Conservation (phyloP, 2,113 vertebrate genomes). For the Bos indicus region DNA sequence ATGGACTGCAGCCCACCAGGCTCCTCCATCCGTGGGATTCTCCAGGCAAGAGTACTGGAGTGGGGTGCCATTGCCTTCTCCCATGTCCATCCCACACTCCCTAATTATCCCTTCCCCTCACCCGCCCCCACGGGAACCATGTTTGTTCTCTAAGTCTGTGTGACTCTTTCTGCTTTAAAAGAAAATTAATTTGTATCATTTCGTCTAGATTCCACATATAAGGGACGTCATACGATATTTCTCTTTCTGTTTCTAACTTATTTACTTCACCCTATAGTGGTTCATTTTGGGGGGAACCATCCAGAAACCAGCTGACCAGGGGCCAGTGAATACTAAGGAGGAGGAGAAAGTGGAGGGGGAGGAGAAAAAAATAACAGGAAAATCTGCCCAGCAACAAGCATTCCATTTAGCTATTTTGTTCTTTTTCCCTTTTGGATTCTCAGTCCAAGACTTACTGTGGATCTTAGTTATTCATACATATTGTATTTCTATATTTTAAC, state of each 20-base stretch:
- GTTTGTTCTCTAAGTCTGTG: background rate
- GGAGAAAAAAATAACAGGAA: fast-evolving
- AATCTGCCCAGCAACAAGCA: background rate
- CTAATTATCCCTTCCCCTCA: background rate
- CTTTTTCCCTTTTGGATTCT: background rate
- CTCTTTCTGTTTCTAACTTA: background rate
- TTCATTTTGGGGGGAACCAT: background rate
- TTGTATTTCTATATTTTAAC: background rate
- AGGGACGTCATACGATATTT: background rate
- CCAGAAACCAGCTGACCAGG: background rate
- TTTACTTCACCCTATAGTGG: background rate
- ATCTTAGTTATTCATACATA: background rate
- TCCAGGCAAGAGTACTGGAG: too few species aligned
- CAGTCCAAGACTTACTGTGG: background rate
- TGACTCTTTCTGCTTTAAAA: background rate
- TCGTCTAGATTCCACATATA: background rate
- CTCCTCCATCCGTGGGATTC: too few species aligned
- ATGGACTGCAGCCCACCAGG: too few species aligned
- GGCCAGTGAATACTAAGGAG: background rate
- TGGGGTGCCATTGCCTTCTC: too few species aligned
- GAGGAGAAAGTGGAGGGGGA: fast-evolving
- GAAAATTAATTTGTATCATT: background rate
- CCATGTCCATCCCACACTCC: background rate
- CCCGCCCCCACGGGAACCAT: fast-evolving
- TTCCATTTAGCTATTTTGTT: too few species aligned